Evolutionary conservation across 2,113 vertebrate genomes (phyloP).

Genomic region (Litocranius walleri): DNA sequence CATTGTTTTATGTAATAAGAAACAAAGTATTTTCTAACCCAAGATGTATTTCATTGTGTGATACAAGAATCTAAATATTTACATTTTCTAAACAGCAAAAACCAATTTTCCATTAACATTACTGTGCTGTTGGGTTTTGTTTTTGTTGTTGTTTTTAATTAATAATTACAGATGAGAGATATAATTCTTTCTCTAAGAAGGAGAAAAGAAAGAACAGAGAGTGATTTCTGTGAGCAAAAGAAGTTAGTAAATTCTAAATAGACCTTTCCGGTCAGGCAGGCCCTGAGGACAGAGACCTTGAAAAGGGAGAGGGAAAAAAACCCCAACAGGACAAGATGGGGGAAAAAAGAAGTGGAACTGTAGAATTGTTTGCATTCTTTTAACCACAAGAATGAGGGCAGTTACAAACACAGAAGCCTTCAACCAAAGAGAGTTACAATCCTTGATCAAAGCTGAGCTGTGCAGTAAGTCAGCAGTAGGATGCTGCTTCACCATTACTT

Average conservation of each 20-base stretch:
- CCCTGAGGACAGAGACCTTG: not conserved
- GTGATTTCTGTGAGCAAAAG: not conserved
- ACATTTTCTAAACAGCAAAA: not conserved
- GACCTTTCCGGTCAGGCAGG: not conserved
- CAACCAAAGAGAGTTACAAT: not conserved
- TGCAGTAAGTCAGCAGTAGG: not conserved
- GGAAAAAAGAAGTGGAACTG: not conserved
- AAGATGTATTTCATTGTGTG: not conserved
- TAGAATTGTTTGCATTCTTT: slow-evolving; percentile 3
- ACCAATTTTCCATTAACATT: not conserved
- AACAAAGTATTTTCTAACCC: not conserved
- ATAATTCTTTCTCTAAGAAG: not conserved
- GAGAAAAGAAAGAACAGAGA: not conserved
- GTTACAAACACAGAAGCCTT: slow-evolving; percentile 2
- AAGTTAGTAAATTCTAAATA: not conserved
- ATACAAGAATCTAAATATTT: not conserved
- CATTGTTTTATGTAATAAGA: not conserved
- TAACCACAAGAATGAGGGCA: slow-evolving; percentile 28
- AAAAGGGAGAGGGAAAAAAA: not conserved
- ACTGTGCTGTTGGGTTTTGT: not conserved
- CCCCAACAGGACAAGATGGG: not conserved
- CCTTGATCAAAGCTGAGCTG: not conserved
- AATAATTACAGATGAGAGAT: not conserved
- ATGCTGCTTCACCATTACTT: not conserved
- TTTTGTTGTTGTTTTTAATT: not conserved